phyloP scores from a whole-genome alignment of 2,888 invertebrate species.

The Caradrina clavipalpis region DNA sequence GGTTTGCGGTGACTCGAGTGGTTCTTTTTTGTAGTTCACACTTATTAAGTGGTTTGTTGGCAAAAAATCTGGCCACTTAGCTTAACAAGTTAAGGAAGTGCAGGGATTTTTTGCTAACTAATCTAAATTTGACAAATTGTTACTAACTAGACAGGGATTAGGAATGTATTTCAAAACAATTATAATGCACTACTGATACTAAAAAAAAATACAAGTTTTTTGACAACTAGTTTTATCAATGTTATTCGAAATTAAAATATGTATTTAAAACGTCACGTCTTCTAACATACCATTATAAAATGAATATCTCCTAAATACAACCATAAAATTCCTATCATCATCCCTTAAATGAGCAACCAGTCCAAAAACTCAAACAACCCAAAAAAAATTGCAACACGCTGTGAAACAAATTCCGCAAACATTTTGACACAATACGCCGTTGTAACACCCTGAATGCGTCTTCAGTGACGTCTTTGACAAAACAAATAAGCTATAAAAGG shows the following conservation, averaged over 20 bases:
- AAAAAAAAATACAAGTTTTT: neutral
- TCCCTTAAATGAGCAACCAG: neutral
- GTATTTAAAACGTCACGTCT: neutral
- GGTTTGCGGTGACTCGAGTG: conserved; percentile 65
- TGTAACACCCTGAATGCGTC: conserved; percentile 61
- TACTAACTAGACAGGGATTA: neutral
- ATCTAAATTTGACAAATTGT: conserved; percentile 16
- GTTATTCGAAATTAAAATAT: neutral
- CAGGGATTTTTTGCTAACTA: conserved; percentile 25
- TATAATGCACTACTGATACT: neutral
- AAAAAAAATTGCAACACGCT: conserved; percentile 70
- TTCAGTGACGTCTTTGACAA: conserved; percentile 74
- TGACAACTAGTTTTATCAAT: neutral
- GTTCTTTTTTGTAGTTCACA: conserved; percentile 66
- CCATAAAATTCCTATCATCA: conserved; percentile 8
- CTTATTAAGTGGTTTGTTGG: conserved; percentile 66
- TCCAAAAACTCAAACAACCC: neutral
- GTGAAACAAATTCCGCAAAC: conserved; percentile 78
- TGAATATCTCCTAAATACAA: too few relatives aligned
- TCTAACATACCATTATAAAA: too few relatives aligned
- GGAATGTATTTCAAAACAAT: neutral
- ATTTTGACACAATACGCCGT: conserved; percentile 75
- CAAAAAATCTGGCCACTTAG: conserved; percentile 57
- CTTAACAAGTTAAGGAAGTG: conserved; percentile 37
- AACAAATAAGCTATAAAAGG: conserved; percentile 73